Evolutionary conservation across 2,113 vertebrate genomes (phyloP).

Genomic region (Hippolais icterina): DNA sequence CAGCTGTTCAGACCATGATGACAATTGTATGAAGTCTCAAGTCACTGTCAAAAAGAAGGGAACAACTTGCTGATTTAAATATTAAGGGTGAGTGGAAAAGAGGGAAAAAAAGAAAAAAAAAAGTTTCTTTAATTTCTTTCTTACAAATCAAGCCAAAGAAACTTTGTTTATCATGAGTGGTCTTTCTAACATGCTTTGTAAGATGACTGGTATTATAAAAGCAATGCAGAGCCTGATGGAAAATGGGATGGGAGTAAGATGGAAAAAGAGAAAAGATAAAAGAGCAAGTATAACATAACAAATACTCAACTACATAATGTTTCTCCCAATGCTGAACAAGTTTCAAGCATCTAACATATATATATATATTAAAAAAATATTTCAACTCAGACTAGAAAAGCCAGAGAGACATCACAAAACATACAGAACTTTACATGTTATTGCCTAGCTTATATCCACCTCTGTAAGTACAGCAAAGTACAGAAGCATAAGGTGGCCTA

Average conservation of each 20-base stretch:
- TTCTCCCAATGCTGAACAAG: not conserved
- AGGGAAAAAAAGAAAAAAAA: accelerated
- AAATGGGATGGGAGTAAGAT: not conserved
- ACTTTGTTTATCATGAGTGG: not conserved
- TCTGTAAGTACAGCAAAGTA: not conserved
- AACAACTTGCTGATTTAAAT: not conserved
- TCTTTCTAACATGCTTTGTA: not conserved
- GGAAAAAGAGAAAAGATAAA: not conserved
- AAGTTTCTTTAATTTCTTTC: not conserved
- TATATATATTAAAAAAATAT: not conserved
- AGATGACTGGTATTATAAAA: not conserved
- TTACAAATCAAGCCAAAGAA: not conserved
- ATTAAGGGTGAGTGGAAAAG: accelerated
- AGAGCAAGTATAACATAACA: not conserved
- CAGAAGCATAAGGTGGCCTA: not conserved
- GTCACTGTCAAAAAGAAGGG: not conserved
- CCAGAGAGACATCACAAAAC: not conserved
- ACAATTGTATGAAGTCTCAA: not conserved
- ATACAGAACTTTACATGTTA: not conserved
- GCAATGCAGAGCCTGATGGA: not conserved
- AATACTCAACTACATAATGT: not conserved
- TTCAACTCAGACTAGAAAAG: not conserved
- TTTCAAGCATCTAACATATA: not conserved
- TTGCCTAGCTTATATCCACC: not conserved
- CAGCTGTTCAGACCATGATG: not conserved